Evolutionary conservation across 2,113 vertebrate species (phyloP).

Genomic region (human (Homo sapiens)): GRCh38 chr3:96166501-96167000

Average conservation of each 20-base stretch:
- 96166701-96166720: neutral
- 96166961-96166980: constrained; percentile 55
- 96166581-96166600: neutral
- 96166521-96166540: neutral
- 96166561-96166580: neutral
- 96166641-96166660: neutral
- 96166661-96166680: neutral
- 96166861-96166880: no score
- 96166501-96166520: neutral
- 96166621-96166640: neutral
- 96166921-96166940: constrained; percentile 59
- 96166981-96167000: neutral
- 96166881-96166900: neutral
- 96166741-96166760: neutral
- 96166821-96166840: no score
- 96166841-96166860: no score
- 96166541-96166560: neutral
- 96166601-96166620: neutral
- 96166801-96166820: neutral
- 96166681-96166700: neutral
- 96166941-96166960: constrained; percentile 52
- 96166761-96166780: neutral
- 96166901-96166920: neutral
- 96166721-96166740: neutral
- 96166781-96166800: neutral